Evolutionary conservation across 2,888 invertebrate genomes (phyloP).

Genomic region (Heliconius charithonia): DNA sequence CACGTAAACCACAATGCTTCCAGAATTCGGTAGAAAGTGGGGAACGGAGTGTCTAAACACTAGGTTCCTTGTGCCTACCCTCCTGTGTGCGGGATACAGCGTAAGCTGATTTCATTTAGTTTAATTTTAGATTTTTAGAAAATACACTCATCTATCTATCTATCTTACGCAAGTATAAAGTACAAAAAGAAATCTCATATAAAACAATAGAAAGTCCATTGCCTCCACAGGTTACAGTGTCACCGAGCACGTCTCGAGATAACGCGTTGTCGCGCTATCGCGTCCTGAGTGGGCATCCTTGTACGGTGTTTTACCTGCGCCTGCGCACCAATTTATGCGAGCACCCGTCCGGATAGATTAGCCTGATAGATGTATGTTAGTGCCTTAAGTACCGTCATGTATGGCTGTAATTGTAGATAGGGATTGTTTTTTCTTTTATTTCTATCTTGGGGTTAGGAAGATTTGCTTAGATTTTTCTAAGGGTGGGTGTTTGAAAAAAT

Average conservation of each 20-base stretch:
- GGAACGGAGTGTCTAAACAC: too few relatives aligned
- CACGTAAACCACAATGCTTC: too few relatives aligned
- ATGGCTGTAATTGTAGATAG: constrained; percentile 30
- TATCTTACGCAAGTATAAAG: neutral
- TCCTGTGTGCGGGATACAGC: too few relatives aligned
- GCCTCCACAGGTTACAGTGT: constrained; percentile 49
- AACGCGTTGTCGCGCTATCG: constrained; percentile 55
- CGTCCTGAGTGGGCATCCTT: constrained; percentile 58
- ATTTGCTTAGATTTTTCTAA: neutral
- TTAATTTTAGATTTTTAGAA: too few relatives aligned
- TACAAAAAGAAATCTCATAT: neutral
- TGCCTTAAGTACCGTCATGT: constrained; percentile 33
- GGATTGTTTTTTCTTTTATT: neutral
- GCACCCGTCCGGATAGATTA: constrained; percentile 62
- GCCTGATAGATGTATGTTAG: constrained; percentile 58
- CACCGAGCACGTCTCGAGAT: constrained; percentile 56
- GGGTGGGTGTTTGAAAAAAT: too few relatives aligned
- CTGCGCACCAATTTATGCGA: constrained; percentile 64
- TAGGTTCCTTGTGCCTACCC: too few relatives aligned
- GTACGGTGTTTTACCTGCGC: constrained; percentile 62
- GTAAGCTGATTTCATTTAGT: too few relatives aligned
- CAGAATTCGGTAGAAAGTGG: too few relatives aligned
- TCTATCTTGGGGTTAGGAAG: neutral
- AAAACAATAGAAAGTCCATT: constrained; percentile 38
- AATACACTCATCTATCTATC: neutral